Evolutionary conservation across 2,113 vertebrate genomes (phyloP).

Genomic region (Lucifuga dentata): DNA sequence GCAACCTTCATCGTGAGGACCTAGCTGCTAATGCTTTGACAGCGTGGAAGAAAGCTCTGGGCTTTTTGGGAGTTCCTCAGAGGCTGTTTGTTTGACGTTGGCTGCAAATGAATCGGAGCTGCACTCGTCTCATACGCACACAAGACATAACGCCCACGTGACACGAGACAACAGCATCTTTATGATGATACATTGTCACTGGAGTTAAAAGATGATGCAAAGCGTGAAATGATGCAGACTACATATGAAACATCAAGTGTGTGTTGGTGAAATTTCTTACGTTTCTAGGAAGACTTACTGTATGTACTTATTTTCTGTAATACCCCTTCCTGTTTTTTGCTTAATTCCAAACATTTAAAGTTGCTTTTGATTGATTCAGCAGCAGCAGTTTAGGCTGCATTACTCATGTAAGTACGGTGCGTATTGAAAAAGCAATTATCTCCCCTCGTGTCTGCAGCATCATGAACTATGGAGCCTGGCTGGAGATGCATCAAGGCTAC

Average conservation of each 20-base stretch:
- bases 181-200: constrained; percentile 23
- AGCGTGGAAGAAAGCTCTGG: constrained; percentile 1
- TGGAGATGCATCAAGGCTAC: constrained; percentile 26
- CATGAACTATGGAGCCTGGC: constrained; percentile 2
- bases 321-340: too few relatives aligned
- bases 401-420: not conserved
- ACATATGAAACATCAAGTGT: too few relatives aligned
- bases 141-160: constrained; percentile 20
- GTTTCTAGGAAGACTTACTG: too few relatives aligned
- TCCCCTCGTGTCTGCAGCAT: constrained; percentile 12
- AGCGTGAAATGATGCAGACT: too few relatives aligned
- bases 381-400: not conserved
- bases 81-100: constrained; percentile 32
- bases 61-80: constrained; percentile 20
- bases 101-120: constrained; percentile 26
- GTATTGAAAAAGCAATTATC: constrained; percentile 37
- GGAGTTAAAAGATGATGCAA: constrained; percentile 26
- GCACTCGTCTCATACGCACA: constrained; percentile 19
- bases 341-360: not conserved
- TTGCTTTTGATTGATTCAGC: constrained; percentile 29
- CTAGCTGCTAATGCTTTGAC: constrained; percentile 8
- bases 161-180: constrained; percentile 37
- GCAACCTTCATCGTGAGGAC: not conserved
- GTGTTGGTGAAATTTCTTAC: not conserved
- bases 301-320: too few relatives aligned